phyloP scores from a whole-genome alignment of 23 tunicate species.

The Halocynthia aurantium region DNA sequence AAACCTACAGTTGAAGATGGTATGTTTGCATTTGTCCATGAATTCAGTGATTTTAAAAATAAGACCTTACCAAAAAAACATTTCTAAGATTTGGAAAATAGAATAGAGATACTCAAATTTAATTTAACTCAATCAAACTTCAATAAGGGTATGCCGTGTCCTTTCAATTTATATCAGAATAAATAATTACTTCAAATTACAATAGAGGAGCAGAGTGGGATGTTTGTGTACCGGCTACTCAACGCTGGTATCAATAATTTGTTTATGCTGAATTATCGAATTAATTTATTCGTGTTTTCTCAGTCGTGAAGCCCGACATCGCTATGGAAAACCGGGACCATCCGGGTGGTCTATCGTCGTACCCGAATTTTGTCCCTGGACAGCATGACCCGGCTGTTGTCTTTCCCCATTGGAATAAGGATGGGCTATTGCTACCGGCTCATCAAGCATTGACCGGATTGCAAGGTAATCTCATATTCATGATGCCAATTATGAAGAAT shows the following conservation, averaged over 20 bases:
- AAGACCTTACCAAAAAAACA: too few relatives aligned
- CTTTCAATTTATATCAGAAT: too few relatives aligned
- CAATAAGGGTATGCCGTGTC: too few relatives aligned
- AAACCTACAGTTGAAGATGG: slow-evolving; percentile 41
- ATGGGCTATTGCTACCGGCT: slow-evolving; percentile 51
- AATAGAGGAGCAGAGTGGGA: too few relatives aligned
- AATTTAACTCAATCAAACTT: too few relatives aligned
- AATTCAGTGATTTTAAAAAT: too few relatives aligned
- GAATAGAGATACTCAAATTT: too few relatives aligned
- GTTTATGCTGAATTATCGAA: too few relatives aligned
- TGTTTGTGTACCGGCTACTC: too few relatives aligned
- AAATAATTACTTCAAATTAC: too few relatives aligned
- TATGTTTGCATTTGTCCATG: not conserved
- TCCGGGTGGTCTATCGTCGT: not conserved
- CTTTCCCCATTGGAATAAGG: slow-evolving; percentile 90
- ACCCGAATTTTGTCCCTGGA: slow-evolving; percentile 14
- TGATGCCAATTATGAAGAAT: not conserved
- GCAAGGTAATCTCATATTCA: slow-evolving; percentile 30
- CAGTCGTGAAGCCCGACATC: slow-evolving; percentile 2
- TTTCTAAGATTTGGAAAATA: too few relatives aligned
- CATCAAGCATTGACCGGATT: slow-evolving; percentile 78
- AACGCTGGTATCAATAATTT: too few relatives aligned
- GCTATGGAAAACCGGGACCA: not conserved
- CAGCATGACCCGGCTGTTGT: slow-evolving; percentile 34
- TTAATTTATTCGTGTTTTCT: not conserved